Base-by-base conservation (phyloP, 1,140 invertebrate species). In the Drosophila leontia region DNA sequence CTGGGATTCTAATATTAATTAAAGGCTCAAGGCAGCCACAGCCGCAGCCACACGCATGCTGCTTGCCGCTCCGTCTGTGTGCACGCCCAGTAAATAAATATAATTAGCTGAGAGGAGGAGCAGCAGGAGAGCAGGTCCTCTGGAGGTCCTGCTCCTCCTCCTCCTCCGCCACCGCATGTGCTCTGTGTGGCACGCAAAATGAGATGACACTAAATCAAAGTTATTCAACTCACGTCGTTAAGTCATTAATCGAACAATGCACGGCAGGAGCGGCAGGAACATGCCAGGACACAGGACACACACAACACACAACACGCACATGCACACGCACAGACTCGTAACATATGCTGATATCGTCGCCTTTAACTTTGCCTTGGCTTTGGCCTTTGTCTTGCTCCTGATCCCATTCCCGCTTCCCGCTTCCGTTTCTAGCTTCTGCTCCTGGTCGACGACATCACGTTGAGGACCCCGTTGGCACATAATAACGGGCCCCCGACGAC, bases 231-330 rank as follows among this genome's bases (percentile, higher is more conserved):
- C 85, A 90, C 85, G 85, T 90, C 85, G 85, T 90, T 90, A 90
- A 90, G 85, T 90, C 85, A 90, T 90, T 90, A 90, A 90, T 90
- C 85, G 85, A 90, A 90, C 85, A 88, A 88, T 88, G 81, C 84
- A 90, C 85, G 72, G 69, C 69, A 80, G 77, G 53, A 88, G 83
- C 85, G 68, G 69, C 69, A 80, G 80, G 48, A 88, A 78, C 72
- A 83, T 78, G 69, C 63, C 69, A 35, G 58, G 51, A 55, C 62
- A 53, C 35, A 67, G 32, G 32, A 61, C 48, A 53, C 35, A 75
- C 32, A 17, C 42, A 57, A 34, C 34, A 19, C 39, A 32, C 48
- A 47, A 57, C 42, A 51, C 50, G 19, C 60, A 44, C 35, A 41
- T 26, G 50, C 26, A 60, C 41, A 42, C 41, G 39, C 57, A 67